These are phyloP conservation scores for Dinomys branickii DNA, from an alignment of 2,113 vertebrate genomes.

Conservation along the genomic window DNA sequence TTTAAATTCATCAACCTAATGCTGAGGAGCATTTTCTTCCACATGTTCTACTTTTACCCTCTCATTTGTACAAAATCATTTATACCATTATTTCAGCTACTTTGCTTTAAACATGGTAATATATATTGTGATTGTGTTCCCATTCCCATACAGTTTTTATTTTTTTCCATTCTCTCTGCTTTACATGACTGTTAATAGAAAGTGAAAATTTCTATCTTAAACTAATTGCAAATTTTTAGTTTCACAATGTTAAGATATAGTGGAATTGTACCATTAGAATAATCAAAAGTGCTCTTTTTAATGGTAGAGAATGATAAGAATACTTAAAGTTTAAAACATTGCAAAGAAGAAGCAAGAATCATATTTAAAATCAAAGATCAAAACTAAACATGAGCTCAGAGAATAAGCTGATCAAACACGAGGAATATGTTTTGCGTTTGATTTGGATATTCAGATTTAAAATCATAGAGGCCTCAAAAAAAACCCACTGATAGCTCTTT, in stretches of 20 bases:
- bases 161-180: background rate
- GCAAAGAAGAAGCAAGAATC: background rate
- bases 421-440: background rate
- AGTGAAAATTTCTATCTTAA: background rate
- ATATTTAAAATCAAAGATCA: background rate
- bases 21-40: background rate
- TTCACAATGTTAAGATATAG: background rate
- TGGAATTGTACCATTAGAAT: background rate
- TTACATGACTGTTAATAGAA: background rate
- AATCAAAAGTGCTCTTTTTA: background rate
- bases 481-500: background rate
- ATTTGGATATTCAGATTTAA: background rate
- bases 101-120: background rate
- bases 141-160: background rate
- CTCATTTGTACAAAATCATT: background rate
- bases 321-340: background rate
- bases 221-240: background rate
- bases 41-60: background rate
- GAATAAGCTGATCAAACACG: background rate
- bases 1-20: background rate
- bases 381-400: background rate
- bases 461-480: background rate
- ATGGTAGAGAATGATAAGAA: background rate
- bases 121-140: background rate
- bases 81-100: background rate